Conservation (phyloP, 92 coral and sea anemone genomes). For the Siderastrea radians region DNA sequence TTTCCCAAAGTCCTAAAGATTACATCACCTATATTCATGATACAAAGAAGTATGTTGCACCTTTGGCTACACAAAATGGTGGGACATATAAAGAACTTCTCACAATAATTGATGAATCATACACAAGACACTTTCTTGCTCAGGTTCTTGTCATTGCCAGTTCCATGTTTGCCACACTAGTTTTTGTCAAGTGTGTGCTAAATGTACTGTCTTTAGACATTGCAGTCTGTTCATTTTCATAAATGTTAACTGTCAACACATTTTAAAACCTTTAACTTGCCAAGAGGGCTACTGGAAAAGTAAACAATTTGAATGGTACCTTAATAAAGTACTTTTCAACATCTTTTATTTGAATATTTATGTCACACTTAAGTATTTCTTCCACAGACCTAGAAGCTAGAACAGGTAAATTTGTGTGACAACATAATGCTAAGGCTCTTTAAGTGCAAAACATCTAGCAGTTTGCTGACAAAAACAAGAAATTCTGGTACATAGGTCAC, state of each 20-base stretch:
- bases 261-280: too few relatives aligned
- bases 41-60: background rate
- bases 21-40: slow-evolving; percentile 20
- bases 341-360: too few relatives aligned
- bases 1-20: slow-evolving; percentile 12
- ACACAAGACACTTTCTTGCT: background rate
- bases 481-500: too few relatives aligned
- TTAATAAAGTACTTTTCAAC: too few relatives aligned
- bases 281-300: too few relatives aligned
- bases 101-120: slow-evolving; percentile 12
- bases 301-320: too few relatives aligned
- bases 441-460: too few relatives aligned
- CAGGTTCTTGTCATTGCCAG: slow-evolving; percentile 18
- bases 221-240: slow-evolving; percentile 25
- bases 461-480: too few relatives aligned
- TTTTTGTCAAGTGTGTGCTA: slow-evolving; percentile 7
- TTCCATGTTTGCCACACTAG: slow-evolving; percentile 13
- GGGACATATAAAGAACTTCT: slow-evolving; percentile 33
- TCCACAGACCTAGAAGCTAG: too few relatives aligned
- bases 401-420: too few relatives aligned
- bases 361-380: too few relatives aligned
- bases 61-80: slow-evolving; percentile 7
- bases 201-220: slow-evolving; percentile 16
- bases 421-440: too few relatives aligned
- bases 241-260: background rate